Evolutionary conservation across 1,140 invertebrate species (phyloP), one percentile per base, ranked within the genome.

Genomic region (Diabrotica undecimpunctata): DNA sequence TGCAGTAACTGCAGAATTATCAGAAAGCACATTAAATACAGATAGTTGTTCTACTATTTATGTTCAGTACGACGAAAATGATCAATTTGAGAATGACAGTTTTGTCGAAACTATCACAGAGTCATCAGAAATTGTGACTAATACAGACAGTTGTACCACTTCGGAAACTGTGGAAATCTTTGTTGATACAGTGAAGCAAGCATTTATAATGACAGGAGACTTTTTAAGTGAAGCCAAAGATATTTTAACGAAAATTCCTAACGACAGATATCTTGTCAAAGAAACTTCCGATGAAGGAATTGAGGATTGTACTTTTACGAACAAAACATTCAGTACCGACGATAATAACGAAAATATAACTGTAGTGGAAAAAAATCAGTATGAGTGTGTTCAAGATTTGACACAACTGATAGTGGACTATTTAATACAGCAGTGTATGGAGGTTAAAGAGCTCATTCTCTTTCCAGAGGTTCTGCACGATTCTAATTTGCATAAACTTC

Each of bases 401-500:
- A 51, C 53, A 9, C 12, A 54, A 9, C 39, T 62, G 25, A 74
- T 78, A 25, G 62, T 64, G 8, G 72, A 74, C n/a, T 75, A 75
- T 70, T 60, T 78, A 14, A 12, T 70, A 11, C 65, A 76, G 38
- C 73, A 77, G 61, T 74, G 74, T 53, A 74, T 75, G 54, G 69
- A 77, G 56, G 41, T 67, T 25, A 68, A 67, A 9, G 76, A 78
- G 10, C 50, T 76, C 8, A 61, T 78, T 12, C 41, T 78, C 39
- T 77, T 77, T 60, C 76, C 77, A 1, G 77, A 78, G 65, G 36
- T 77, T 6, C 39, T 64, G 0, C 50, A 71, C 55, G 75, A 78
- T 70, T 54, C 53, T 38, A 72, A 72, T 41, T 66, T 71, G 2
- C 11, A 11, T n/a, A 77, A 74, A 62, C 59, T 78, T 9, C 65